Conservation (phyloP, 2,797 vertebrate genomes). For the Megalops cyprinoides region DNA sequence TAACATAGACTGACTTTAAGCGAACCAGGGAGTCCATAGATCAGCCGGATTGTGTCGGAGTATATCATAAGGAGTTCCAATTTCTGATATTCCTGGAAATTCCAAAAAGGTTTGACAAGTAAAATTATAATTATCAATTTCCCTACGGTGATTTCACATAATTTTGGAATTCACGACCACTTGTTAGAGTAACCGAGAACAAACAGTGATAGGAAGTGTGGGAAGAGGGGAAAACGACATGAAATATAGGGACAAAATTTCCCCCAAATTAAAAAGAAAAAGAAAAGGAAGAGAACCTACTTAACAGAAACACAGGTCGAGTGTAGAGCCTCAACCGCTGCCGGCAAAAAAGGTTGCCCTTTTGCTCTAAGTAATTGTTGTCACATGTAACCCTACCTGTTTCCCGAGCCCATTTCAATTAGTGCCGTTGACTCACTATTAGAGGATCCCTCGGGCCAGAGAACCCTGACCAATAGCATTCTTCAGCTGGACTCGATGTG, state of each 20-base stretch:
- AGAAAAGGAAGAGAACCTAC: constrained; percentile 44
- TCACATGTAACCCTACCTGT: constrained; percentile 86
- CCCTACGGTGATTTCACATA: background rate
- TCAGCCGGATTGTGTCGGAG: background rate
- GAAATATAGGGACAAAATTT: constrained; percentile 17
- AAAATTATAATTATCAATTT: background rate
- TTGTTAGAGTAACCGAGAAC: background rate
- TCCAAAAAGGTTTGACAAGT: background rate
- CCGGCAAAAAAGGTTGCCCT: constrained; percentile 68
- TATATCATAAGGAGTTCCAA: background rate
- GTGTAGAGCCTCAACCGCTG: constrained; percentile 51
- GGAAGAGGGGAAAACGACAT: background rate
- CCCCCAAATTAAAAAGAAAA: constrained; percentile 3
- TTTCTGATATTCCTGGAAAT: background rate
- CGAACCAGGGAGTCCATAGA: no score
- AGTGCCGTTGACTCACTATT: constrained; percentile 75
- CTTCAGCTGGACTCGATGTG: constrained; percentile 37
- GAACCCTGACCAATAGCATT: constrained; percentile 63
- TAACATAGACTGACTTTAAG: no score
- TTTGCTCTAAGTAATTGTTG: constrained; percentile 75
- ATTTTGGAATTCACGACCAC: constrained; percentile 2
- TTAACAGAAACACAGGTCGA: constrained; percentile 49
- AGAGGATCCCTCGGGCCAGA: constrained; percentile 68
- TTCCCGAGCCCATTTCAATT: constrained; percentile 66
- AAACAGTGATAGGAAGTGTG: constrained; percentile 21